These are phyloP conservation scores for Epistrophella euchroma DNA, from an alignment of 2,888 invertebrate genomes.

Conservation along the genomic window DNA sequence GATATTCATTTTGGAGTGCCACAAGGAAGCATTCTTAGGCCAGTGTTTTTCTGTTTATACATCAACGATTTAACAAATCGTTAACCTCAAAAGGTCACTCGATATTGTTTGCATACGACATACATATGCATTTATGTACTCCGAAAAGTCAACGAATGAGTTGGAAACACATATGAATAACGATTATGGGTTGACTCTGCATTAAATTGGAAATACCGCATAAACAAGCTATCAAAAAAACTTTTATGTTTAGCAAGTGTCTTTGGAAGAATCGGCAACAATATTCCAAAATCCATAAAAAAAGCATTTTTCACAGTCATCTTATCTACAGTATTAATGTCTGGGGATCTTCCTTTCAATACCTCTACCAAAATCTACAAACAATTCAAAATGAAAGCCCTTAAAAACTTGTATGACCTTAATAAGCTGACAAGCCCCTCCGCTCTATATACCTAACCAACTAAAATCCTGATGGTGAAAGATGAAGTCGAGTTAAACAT, in stretches of 20 bases:
- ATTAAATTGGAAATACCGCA: too few species aligned
- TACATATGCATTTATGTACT: slow-evolving; percentile 7
- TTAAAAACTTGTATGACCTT: slow-evolving; percentile 4
- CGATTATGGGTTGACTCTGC: too few species aligned
- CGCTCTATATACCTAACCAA: neutral
- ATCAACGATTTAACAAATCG: slow-evolving; percentile 1
- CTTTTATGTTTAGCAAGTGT: neutral
- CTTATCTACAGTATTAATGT: neutral
- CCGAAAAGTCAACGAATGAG: neutral
- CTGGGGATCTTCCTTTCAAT: neutral
- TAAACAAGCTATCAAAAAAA: neutral
- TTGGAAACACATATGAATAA: slow-evolving; percentile 4
- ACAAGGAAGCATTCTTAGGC: slow-evolving; percentile 5
- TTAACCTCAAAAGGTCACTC: neutral
- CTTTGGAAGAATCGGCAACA: neutral
- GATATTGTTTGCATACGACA: slow-evolving; percentile 11
- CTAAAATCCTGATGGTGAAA: slow-evolving; percentile 5
- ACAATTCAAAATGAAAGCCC: neutral
- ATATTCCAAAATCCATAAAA: neutral
- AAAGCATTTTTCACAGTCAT: slow-evolving; percentile 1
- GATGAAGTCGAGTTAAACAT: slow-evolving; percentile 1
- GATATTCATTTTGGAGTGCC: neutral
- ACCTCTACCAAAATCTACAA: neutral
- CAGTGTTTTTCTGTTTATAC: slow-evolving; percentile 11
- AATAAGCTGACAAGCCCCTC: neutral